phyloP scores from a whole-genome alignment of 2,888 invertebrate genomes.

The Troides helena region DNA sequence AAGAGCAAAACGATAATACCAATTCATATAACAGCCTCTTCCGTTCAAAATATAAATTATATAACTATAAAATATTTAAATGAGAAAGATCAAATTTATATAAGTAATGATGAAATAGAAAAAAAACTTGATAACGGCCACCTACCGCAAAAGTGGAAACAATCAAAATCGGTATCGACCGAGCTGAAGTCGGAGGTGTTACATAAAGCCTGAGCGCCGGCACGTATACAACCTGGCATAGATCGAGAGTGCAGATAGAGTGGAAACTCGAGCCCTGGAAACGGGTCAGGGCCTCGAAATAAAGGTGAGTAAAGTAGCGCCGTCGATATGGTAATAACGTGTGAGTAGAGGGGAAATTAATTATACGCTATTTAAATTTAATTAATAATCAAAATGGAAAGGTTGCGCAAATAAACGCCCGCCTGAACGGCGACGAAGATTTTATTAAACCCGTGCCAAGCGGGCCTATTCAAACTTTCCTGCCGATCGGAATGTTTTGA shows the following conservation, averaged over 20 bases:
- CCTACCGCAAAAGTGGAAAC: conserved; percentile 27
- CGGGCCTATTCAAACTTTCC: conserved; percentile 5
- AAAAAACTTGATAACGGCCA: conserved; percentile 16
- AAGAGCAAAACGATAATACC: no score
- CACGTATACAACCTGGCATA: conserved; percentile 56
- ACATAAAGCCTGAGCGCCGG: conserved; percentile 49
- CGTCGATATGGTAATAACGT: conserved; percentile 32
- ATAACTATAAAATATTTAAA: no score
- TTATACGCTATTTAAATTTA: conserved; percentile 38
- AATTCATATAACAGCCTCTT: no score
- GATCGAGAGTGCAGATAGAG: conserved; percentile 61
- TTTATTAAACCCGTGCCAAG: conserved; percentile 15
- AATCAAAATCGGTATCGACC: conserved; percentile 45
- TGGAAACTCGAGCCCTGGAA: conserved; percentile 57
- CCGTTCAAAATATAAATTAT: no score
- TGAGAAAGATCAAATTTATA: background rate
- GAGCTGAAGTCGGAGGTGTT: conserved; percentile 59
- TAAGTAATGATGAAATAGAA: background rate
- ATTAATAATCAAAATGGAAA: conserved; percentile 40
- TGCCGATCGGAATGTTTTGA: conserved; percentile 31
- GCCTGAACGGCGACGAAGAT: conserved; percentile 31
- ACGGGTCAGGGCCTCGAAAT: conserved; percentile 59
- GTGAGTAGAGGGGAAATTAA: conserved; percentile 36
- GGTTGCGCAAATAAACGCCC: conserved; percentile 35
- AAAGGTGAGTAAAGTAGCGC: conserved; percentile 23